phyloP scores from a whole-genome alignment of 2,113 vertebrate genomes.

The Echinops telfairi region DNA sequence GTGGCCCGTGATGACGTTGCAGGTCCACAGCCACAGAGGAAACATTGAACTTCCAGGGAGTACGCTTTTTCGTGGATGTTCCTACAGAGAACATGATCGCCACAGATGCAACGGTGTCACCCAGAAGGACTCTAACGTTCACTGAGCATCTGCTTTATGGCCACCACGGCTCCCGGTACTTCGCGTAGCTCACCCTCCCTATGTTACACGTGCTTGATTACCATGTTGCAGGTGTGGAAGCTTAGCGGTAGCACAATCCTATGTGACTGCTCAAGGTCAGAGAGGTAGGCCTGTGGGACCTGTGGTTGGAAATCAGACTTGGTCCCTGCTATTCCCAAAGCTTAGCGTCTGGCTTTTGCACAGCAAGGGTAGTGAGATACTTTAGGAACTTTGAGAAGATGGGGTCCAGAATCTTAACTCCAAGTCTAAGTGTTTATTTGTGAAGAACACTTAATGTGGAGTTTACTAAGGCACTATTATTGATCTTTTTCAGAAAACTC shows the following conservation, averaged over 20 bases:
- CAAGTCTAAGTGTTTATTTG: neutral
- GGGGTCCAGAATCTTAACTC: slow-evolving; percentile 6
- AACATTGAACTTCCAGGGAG: neutral
- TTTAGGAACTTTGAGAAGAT: neutral
- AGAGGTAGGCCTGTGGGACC: neutral
- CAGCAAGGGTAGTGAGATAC: neutral
- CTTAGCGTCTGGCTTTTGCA: neutral
- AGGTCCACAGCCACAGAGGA: neutral
- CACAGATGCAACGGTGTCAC: neutral
- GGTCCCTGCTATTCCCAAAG: neutral
- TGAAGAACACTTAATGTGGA: neutral
- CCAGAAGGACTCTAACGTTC: neutral
- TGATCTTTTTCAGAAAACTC: slow-evolving; percentile 43
- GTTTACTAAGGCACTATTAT: neutral
- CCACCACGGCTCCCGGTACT: neutral
- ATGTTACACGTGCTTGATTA: neutral
- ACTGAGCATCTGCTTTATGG: neutral
- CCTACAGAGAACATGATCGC: neutral
- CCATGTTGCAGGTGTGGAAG: neutral
- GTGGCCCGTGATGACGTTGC: slow-evolving; percentile 45
- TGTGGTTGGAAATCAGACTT: neutral
- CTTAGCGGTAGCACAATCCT: neutral
- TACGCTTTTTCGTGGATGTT: neutral
- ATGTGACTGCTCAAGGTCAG: neutral
- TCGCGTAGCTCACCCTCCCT: neutral